Conservation (phyloP, 1,140 invertebrate species). For the Pollicipes pollicipes region DNA sequence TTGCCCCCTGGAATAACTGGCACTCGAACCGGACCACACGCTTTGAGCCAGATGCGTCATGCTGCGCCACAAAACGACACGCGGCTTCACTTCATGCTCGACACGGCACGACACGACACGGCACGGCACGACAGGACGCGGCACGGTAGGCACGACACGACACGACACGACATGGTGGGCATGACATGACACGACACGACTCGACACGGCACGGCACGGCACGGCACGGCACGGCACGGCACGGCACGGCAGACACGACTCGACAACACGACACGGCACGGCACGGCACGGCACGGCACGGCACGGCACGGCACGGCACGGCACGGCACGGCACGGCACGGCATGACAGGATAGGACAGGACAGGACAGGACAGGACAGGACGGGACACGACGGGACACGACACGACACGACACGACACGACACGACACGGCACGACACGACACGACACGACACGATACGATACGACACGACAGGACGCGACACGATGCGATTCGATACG, state of each 20-base stretch:
- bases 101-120: too few relatives aligned
- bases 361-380: conserved; percentile 3
- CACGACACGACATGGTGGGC: too few relatives aligned
- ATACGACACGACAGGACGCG: neutral
- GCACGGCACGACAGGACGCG: too few relatives aligned
- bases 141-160: too few relatives aligned
- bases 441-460: conserved; percentile 6
- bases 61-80: too few relatives aligned
- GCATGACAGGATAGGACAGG: conserved; percentile 3
- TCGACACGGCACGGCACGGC: too few relatives aligned
- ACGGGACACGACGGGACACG: neutral
- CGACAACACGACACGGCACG: conserved; percentile 7
- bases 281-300: conserved; percentile 1
- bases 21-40: too few relatives aligned
- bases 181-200: too few relatives aligned
- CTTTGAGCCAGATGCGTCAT: too few relatives aligned
- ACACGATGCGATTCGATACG: conserved; percentile 1
- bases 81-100: too few relatives aligned
- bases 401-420: conserved; percentile 4
- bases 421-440: conserved; percentile 4
- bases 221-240: too few relatives aligned
- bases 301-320: conserved; percentile 6
- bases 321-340: neutral
- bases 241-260: neutral
- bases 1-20: too few relatives aligned